Conservation (phyloP, 2,797 vertebrate genomes). For the Miichthys miiuy region DNA sequence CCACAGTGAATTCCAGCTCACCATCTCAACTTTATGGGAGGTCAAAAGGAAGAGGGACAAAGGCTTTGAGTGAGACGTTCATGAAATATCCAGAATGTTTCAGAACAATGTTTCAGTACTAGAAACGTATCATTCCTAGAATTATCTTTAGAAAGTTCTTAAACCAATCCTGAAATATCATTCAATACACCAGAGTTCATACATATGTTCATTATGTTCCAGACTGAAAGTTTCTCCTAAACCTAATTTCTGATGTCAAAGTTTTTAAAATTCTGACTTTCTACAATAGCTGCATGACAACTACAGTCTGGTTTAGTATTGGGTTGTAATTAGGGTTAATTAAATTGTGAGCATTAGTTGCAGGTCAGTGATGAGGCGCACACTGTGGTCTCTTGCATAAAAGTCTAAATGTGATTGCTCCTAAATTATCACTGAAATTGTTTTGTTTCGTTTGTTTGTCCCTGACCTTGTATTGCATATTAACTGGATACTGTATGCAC, state of each 20-base stretch:
- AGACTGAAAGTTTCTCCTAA: no score
- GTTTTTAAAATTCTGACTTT: no score
- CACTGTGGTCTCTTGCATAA: background rate
- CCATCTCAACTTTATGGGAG: constrained; percentile 42
- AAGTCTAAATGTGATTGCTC: no score
- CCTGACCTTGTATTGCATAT: no score
- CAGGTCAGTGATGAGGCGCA: background rate
- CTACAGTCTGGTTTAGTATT: no score
- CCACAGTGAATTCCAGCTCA: constrained; percentile 52
- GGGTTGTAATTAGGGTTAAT: no score
- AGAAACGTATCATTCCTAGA: background rate
- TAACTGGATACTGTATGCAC: no score
- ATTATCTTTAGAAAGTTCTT: background rate
- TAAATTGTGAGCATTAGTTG: background rate
- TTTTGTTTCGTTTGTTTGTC: no score
- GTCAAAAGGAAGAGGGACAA: constrained; percentile 45
- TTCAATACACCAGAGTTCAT: background rate
- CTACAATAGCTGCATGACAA: no score
- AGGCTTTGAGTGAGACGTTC: constrained; percentile 6
- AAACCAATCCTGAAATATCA: background rate
- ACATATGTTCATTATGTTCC: background rate
- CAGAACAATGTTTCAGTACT: background rate
- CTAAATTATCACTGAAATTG: no score
- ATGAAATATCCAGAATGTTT: background rate
- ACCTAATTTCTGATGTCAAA: no score